These are phyloP conservation scores for Araneus ventricosus DNA, from an alignment of 1,140 invertebrate species.

Conservation along the genomic window DNA sequence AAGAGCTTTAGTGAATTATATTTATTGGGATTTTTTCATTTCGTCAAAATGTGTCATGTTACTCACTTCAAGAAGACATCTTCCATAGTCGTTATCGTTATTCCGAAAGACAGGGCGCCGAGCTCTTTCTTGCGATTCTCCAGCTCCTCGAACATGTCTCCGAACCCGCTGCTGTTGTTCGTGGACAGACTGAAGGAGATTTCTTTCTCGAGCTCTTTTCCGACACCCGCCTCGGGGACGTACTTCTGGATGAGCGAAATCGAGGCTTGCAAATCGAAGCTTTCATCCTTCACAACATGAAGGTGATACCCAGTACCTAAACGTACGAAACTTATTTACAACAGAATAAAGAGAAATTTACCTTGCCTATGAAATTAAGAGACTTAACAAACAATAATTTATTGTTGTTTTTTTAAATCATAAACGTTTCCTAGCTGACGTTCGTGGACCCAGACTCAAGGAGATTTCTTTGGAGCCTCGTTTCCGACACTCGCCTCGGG, in stretches of 20 bases:
- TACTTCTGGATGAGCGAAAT: slow-evolving; percentile 49
- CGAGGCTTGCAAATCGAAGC: slow-evolving; percentile 35
- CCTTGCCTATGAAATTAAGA: not conserved
- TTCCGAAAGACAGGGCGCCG: slow-evolving; percentile 87
- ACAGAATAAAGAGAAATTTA: not conserved
- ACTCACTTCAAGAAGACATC: slow-evolving; percentile 89
- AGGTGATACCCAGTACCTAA: slow-evolving; percentile 77
- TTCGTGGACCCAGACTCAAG: no score
- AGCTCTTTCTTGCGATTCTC: slow-evolving; percentile 84
- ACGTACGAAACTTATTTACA: not conserved
- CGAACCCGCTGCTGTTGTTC: slow-evolving; percentile 81
- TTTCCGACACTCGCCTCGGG: slow-evolving; percentile 52
- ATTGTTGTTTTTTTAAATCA: no score
- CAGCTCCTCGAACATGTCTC: slow-evolving; percentile 84
- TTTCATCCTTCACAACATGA: slow-evolving; percentile 72
- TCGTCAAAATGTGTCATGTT: not conserved
- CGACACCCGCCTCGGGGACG: slow-evolving; percentile 53
- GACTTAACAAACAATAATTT: no score
- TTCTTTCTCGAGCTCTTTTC: slow-evolving; percentile 79
- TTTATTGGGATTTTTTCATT: not conserved
- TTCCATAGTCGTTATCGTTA: slow-evolving; percentile 90
- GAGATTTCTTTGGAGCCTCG: no score
- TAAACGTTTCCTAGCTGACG: no score
- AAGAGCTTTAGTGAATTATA: no score
- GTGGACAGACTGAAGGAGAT: slow-evolving; percentile 81